phyloP scores from a whole-genome alignment of 2,888 invertebrate genomes.

The Lasioglossum vierecki region DNA sequence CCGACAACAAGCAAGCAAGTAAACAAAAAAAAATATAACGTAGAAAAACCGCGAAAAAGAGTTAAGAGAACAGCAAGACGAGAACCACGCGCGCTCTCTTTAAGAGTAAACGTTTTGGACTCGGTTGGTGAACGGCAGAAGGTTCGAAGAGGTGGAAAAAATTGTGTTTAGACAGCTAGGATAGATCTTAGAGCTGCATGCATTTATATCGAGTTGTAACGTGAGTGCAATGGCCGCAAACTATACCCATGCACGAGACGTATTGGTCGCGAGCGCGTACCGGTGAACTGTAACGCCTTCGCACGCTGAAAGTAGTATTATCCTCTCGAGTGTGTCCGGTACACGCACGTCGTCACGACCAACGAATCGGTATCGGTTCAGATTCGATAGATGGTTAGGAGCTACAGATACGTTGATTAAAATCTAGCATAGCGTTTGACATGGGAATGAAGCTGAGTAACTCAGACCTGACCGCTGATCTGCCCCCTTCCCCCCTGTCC shows the following conservation, averaged over 20 bases:
- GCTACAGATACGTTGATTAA: constrained; percentile 66
- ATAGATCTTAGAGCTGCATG: constrained; percentile 78
- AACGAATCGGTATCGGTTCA: constrained; percentile 55
- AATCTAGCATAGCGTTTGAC: constrained; percentile 69
- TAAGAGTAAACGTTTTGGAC: not conserved
- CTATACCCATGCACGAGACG: constrained; percentile 48
- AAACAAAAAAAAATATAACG: constrained; percentile 19
- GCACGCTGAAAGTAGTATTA: constrained; percentile 68
- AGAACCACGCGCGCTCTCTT: not conserved
- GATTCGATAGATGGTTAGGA: constrained; percentile 64
- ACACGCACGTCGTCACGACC: constrained; percentile 45
- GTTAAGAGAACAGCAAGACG: constrained; percentile 15
- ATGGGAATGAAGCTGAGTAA: constrained; percentile 67
- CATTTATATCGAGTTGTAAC: constrained; percentile 74
- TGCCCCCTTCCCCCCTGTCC: constrained; percentile 30
- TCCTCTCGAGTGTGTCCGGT: constrained; percentile 56
- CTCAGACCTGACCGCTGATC: constrained; percentile 60
- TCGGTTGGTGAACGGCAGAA: constrained; percentile 30
- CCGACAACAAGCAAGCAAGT: constrained; percentile 4
- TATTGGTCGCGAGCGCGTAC: constrained; percentile 53
- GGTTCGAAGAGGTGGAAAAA: constrained; percentile 43
- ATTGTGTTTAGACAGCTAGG: constrained; percentile 71
- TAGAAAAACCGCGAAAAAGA: constrained; percentile 26
- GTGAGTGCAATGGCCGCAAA: constrained; percentile 51
- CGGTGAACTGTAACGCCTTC: constrained; percentile 45